Conservation (phyloP, 1,140 invertebrate species). For the Zaprionus vittiger region DNA sequence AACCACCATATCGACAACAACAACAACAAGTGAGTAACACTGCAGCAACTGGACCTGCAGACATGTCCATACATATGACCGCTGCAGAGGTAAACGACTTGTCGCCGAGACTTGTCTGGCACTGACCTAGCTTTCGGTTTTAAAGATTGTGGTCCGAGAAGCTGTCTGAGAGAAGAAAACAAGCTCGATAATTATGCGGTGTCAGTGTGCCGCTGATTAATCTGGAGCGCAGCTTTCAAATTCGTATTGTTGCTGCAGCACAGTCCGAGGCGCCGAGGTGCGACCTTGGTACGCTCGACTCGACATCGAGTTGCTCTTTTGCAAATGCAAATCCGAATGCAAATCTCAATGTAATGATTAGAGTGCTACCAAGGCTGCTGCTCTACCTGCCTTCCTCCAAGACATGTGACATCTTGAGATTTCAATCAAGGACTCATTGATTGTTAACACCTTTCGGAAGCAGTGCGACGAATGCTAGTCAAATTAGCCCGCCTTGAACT, state of each 20-base stretch:
- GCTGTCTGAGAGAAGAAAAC: slow-evolving; percentile 38
- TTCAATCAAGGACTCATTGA: slow-evolving; percentile 35
- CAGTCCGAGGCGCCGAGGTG: not conserved
- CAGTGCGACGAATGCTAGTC: not conserved
- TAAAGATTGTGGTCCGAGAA: slow-evolving; percentile 60
- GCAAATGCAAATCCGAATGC: slow-evolving; percentile 24
- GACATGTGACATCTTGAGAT: not conserved
- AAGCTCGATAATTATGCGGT: slow-evolving; percentile 56
- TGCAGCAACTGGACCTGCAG: slow-evolving; percentile 40
- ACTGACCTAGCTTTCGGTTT: slow-evolving; percentile 73
- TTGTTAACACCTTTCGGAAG: slow-evolving; percentile 14
- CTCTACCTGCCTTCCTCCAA: not conserved
- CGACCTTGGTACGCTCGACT: slow-evolving; percentile 34
- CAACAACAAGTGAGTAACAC: slow-evolving; percentile 68
- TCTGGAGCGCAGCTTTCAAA: slow-evolving; percentile 67
- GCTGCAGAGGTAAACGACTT: slow-evolving; percentile 55
- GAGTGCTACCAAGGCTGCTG: not conserved
- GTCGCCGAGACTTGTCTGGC: slow-evolving; percentile 63
- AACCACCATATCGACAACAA: slow-evolving; percentile 47
- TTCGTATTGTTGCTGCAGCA: slow-evolving; percentile 19
- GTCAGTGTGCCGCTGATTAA: slow-evolving; percentile 49
- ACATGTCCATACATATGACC: slow-evolving; percentile 40
- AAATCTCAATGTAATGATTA: not conserved
- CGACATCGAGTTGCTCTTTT: not conserved
- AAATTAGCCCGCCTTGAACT: slow-evolving; percentile 55